Base-by-base conservation (phyloP, 2,113 vertebrate genomes). In the Lucifuga dentata region DNA sequence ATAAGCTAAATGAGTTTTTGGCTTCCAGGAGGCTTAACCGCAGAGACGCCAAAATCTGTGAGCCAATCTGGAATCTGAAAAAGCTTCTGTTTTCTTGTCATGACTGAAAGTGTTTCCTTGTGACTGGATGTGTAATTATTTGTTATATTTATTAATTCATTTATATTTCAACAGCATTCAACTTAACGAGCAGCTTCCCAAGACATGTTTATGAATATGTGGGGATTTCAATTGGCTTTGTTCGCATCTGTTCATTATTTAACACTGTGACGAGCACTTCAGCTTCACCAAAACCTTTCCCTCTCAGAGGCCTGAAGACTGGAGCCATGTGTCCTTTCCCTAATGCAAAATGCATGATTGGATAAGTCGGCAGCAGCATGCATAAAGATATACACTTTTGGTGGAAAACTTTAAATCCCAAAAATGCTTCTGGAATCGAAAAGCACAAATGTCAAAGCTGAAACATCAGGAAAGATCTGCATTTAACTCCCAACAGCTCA, bases 281-380 rank as follows among this genome's bases (percentile, higher is more conserved):
- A 76, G 71, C 53, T 73, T 62, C 24, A 55, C 21, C 40, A 24
- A 19, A 51, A 73, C 35, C 51, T 41, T 15, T 61, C 12, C 21
- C 36, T 45, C 61, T 26, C 26, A 40, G n/a, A 65, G 39, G 66
- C 7, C 26, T 46, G 41, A 36, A 52, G 33, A 53, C 40, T 8
- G 11, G 38, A 5, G 58, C 53, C 2, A 33, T 33, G 21, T 44
- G 40, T 75, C 44, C 29, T 72, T 60, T 35, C 29, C 45, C 8
- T 40, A 24, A 80, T 86, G 69, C 48, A 86, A 81, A 68, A 85
- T 84, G 21, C 66, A 90, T 80, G 50, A 69, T 20, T 35, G 62
- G 68, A 76, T 75, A 70, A 79, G 68, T 33, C 63, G 61, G 8
- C 51, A 29, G 8, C 51, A 24, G 73, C 68, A 68, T 70, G 76